Percentiles rank a stretch among this genome's conserved stretches.
These are phyloP conservation scores for Erebia aethiops DNA, from an alignment of 2,888 invertebrate genomes.

Conservation along the genomic window DNA sequence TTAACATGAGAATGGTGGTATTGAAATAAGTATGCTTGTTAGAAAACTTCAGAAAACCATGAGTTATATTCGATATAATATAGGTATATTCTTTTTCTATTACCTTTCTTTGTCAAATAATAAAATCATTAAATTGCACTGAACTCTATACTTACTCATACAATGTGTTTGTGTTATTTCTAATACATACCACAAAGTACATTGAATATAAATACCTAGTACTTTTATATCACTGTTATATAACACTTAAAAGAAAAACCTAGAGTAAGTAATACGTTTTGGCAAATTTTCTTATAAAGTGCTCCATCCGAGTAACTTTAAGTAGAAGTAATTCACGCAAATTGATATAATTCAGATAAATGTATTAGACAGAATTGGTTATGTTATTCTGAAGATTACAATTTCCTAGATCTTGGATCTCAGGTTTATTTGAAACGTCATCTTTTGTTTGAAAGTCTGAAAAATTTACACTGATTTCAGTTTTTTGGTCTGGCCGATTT, in stretches of 20 bases:
- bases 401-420: no score
- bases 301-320: background rate
- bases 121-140: background rate
- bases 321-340: background rate
- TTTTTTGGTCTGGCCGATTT: no score
- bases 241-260: background rate
- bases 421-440: no score
- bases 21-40: conserved; percentile 48
- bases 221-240: no score
- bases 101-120: background rate
- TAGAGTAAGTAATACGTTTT: background rate
- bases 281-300: background rate
- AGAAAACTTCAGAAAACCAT: conserved; percentile 32
- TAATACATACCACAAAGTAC: no score
- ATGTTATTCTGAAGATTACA: no score
- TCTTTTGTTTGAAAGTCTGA: no score
- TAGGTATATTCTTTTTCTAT: background rate
- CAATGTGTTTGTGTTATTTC: background rate
- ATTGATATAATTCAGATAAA: background rate
- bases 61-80: conserved; percentile 20
- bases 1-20: conserved; percentile 60
- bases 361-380: background rate
- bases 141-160: background rate
- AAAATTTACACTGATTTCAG: no score
- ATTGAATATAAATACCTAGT: no score